These are phyloP conservation scores for Myanophis thanlyinensis DNA, from an alignment of 2,113 vertebrate species.

Conservation along the genomic window DNA sequence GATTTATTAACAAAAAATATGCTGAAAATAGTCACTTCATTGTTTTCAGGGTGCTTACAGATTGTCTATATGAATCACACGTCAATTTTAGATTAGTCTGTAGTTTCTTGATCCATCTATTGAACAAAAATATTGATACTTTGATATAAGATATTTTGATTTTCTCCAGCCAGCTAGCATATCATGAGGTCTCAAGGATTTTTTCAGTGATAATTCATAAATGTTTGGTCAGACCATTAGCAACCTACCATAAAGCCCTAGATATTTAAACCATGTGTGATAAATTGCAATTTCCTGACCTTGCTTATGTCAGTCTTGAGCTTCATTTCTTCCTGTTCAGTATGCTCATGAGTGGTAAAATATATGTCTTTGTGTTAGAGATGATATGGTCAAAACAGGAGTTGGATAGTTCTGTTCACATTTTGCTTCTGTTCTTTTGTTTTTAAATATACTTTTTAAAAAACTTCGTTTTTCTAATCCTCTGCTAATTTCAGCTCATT, in stretches of 20 bases:
- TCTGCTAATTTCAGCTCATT: background rate
- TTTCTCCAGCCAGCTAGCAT: background rate
- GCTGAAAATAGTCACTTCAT: background rate
- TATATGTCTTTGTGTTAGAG: background rate
- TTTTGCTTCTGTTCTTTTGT: background rate
- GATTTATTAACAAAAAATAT: background rate
- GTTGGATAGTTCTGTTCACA: background rate
- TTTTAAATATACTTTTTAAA: background rate
- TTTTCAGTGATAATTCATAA: background rate
- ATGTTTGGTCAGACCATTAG: background rate
- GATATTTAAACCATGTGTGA: background rate
- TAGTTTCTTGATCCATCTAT: background rate
- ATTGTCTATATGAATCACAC: background rate
- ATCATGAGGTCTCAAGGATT: background rate
- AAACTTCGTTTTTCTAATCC: background rate
- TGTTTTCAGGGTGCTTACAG: background rate
- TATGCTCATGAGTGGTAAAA: background rate
- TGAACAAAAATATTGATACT: background rate
- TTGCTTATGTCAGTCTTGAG: background rate
- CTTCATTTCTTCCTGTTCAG: background rate
- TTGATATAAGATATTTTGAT: too few species aligned
- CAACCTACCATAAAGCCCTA: background rate
- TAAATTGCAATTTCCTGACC: background rate
- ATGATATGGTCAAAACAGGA: background rate
- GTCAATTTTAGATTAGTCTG: background rate